These are phyloP conservation scores for Caenorhabditis plicata DNA, from an alignment of 2,888 invertebrate genomes.

Conservation along the genomic window DNA sequence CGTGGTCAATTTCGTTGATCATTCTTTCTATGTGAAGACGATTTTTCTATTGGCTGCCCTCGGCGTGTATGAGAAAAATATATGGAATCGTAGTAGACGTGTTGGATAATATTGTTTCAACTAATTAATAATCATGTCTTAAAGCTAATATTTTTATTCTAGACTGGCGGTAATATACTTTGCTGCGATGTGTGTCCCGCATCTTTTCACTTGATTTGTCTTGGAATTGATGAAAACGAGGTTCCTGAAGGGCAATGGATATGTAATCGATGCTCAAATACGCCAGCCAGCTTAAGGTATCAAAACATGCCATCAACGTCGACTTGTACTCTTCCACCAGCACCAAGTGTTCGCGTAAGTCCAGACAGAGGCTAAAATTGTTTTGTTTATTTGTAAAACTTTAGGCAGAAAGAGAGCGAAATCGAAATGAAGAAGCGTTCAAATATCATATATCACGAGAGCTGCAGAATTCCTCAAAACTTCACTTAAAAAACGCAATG, in stretches of 20 bases:
- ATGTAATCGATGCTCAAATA: constrained; percentile 1
- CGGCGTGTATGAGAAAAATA: too few species aligned
- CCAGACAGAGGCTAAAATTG: too few species aligned
- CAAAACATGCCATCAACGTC: background rate
- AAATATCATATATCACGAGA: background rate
- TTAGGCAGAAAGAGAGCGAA: constrained; percentile 1
- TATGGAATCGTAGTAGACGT: too few species aligned
- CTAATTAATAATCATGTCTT: too few species aligned
- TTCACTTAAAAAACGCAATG: background rate
- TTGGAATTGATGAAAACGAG: background rate
- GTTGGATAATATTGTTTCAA: too few species aligned
- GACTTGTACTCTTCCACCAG: background rate
- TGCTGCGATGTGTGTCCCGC: constrained; percentile 1
- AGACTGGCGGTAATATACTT: background rate
- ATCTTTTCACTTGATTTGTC: constrained; percentile 1
- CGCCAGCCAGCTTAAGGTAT: background rate
- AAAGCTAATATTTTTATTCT: background rate
- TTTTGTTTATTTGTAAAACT: background rate
- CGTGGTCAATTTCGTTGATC: too few species aligned
- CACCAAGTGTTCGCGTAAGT: background rate
- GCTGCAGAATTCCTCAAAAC: background rate
- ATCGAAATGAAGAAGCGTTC: constrained; percentile 1
- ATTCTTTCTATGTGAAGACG: too few species aligned
- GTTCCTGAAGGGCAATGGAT: constrained; percentile 1
- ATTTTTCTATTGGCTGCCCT: too few species aligned